Percentiles rank a stretch among this genome's conserved stretches.
Evolutionary conservation across 2,888 invertebrate genomes (phyloP).

Genomic region (Chydorus sphaericus): DNA sequence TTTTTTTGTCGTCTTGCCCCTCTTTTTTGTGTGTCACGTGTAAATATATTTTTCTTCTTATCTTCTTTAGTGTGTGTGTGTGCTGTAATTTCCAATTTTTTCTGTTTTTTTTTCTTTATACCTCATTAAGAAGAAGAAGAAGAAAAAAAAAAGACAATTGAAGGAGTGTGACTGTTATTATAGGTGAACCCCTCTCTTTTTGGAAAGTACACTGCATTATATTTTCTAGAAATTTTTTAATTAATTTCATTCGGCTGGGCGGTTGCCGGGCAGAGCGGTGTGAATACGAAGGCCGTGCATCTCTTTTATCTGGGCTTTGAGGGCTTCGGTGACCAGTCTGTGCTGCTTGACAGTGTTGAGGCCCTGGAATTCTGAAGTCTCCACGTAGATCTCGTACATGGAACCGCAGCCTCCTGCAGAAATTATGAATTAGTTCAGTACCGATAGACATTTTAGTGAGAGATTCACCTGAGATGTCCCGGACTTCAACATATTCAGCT

Average conservation of each 20-base stretch:
- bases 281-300: constrained; percentile 72
- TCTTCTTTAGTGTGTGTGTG: too few species aligned
- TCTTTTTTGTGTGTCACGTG: too few species aligned
- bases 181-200: too few species aligned
- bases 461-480: constrained; percentile 45
- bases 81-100: too few species aligned
- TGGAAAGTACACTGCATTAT: constrained; percentile 8
- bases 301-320: constrained; percentile 60
- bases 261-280: constrained; percentile 34
- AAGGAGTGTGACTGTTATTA: too few species aligned
- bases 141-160: too few species aligned
- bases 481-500: constrained; percentile 46
- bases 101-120: too few species aligned
- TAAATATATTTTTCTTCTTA: too few species aligned
- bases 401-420: constrained; percentile 65
- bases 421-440: constrained; percentile 14
- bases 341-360: constrained; percentile 57
- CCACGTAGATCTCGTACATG: constrained; percentile 57
- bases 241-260: too few species aligned
- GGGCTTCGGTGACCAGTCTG: constrained; percentile 50
- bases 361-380: constrained; percentile 52
- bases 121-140: too few species aligned
- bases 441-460: not conserved
- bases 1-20: too few species aligned
- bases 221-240: not conserved